These are phyloP conservation scores for Theretra japonica DNA, from an alignment of 2,888 invertebrate genomes.

Conservation along the genomic window DNA sequence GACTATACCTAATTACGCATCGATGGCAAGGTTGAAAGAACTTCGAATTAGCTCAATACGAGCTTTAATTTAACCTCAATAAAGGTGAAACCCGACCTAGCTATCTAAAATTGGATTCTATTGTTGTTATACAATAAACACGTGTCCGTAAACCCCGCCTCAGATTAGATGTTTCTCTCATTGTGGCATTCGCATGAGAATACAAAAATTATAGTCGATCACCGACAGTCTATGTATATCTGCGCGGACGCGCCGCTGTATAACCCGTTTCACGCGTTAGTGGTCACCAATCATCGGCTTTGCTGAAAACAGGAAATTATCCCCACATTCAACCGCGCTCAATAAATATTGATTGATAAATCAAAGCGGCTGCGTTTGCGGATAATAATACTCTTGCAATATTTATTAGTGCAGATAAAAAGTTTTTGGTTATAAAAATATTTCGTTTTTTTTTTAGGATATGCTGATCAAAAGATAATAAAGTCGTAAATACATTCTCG, in stretches of 20 bases:
- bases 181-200: conserved; percentile 68
- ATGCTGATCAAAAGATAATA: too few species aligned
- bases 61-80: conserved; percentile 10
- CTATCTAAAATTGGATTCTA: conserved; percentile 42
- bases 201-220: conserved; percentile 85
- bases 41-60: conserved; percentile 16
- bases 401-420: neutral
- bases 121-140: conserved; percentile 48
- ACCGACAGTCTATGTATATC: conserved; percentile 82
- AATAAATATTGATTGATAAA: conserved; percentile 22
- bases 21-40: neutral
- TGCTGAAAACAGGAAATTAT: conserved; percentile 32
- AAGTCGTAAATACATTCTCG: too few species aligned
- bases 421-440: neutral
- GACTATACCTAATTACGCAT: neutral
- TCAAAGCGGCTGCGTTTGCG: neutral
- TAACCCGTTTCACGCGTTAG: conserved; percentile 84
- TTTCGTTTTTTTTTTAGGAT: too few species aligned
- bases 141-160: conserved; percentile 46
- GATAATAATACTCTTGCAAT: neutral
- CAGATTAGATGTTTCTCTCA: conserved; percentile 66
- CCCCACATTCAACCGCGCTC: neutral
- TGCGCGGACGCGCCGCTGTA: conserved; percentile 68
- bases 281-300: conserved; percentile 64
- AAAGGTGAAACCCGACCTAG: conserved; percentile 45